Base-by-base conservation (phyloP, 2,797 vertebrate genomes). In the Oreonectes daqikongensis region DNA sequence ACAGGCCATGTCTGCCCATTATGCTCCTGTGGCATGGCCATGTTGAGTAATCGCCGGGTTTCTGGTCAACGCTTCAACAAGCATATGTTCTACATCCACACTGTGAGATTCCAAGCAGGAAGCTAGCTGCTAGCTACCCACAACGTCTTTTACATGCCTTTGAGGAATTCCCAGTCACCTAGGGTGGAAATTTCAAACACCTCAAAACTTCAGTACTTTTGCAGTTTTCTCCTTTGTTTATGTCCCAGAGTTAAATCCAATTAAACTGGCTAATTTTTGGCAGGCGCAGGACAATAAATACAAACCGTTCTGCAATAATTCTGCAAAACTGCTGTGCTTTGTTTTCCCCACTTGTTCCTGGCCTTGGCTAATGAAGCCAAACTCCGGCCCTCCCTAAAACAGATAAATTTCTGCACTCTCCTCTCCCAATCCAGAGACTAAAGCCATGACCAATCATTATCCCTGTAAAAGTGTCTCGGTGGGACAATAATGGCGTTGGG, bases 361-460 rank as follows among this genome's bases (percentile, higher is more conserved):
- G 69, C 79, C 65, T 24, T 35, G 64, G 71, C 78, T 85, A 84
- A 85, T 84, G 75, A 82, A 80, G 55, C 80, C 74, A 69, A 79
- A 80, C 44, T 35, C 40, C 9, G 63, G 66, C 42, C 64, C 75
- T 83, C 70, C 72, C 69, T 78, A 63, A 82, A 84, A 78, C n/a
- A 65, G 71, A 82, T 79, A 79, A 72, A 82, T 59, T 83, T 79
- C 63, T 80, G 77, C 81, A 79, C 83, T 82, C 77, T 86, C 79
- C 81, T 84, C 84, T 87, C 83, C 75, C 79, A 85, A 85, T 82
- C 85, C 82, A 69, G 79, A 89, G 86, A 89, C 87, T 83, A 81
- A 77, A 79, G 84, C 82, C 87, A 90, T 91, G 87, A 91, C 90
- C 90, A 91, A 92, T 91, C 87, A 82, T 85, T 80, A 67, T 81